Conservation (phyloP, 2,113 vertebrate genomes). For the Elephantulus edwardii region DNA sequence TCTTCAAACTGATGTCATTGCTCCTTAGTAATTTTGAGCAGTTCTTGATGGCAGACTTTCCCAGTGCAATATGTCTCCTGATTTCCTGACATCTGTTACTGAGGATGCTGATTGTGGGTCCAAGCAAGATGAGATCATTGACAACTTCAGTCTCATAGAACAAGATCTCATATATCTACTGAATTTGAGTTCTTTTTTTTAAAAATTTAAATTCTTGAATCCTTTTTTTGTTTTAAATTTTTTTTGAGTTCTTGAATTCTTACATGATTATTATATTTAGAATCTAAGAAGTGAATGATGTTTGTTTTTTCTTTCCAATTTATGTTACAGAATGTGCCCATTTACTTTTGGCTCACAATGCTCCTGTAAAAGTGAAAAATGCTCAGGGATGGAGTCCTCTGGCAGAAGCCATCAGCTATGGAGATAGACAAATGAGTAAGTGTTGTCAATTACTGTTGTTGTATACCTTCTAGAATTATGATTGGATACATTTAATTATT, state of each 20-base stretch:
- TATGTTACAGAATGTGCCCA: constrained; percentile 95
- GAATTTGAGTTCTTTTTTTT: too few relatives aligned
- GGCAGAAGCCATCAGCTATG: constrained; percentile 99
- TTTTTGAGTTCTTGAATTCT: neutral
- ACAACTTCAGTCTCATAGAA: too few relatives aligned
- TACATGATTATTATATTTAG: neutral
- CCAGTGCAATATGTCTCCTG: too few relatives aligned
- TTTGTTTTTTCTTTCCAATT: constrained; percentile 31
- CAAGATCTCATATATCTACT: too few relatives aligned
- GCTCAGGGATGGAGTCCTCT: constrained; percentile 99
- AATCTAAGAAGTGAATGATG: neutral
- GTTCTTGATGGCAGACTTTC: too few relatives aligned
- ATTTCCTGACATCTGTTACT: too few relatives aligned
- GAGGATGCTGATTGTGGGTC: too few relatives aligned
- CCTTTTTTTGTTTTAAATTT: neutral
- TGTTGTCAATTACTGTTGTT: constrained; percentile 32
- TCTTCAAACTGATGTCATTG: too few relatives aligned
- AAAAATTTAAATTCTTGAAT: neutral
- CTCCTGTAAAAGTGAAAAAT: constrained; percentile 99
- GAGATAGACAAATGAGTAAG: constrained; percentile 99
- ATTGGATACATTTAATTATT: neutral
- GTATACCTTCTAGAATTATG: neutral
- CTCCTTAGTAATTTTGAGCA: too few relatives aligned
- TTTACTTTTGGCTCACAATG: constrained; percentile 98
- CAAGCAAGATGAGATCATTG: too few relatives aligned